Evolutionary conservation across 1,140 invertebrate genomes (phyloP).

Genomic region (Drosophila nigromelanica): DNA sequence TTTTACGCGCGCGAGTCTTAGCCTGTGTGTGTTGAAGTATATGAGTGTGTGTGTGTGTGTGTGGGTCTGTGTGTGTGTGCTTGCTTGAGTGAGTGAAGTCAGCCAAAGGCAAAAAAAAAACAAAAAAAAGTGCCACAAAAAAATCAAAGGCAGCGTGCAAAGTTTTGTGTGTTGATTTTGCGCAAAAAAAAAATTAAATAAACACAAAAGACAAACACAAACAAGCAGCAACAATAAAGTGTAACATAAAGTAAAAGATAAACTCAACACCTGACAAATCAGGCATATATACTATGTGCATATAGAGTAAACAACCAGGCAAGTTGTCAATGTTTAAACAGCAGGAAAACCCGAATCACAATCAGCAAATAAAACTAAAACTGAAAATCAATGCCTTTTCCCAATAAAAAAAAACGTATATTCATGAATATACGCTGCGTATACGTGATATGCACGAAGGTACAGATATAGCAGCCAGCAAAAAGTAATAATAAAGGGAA

Average conservation of each 20-base stretch:
- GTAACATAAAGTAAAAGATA: constrained; percentile 45
- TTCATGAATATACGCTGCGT: constrained; percentile 47
- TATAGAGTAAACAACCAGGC: not conserved
- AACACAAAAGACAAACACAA: constrained; percentile 26
- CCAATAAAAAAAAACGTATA: constrained; percentile 8
- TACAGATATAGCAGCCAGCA: constrained; percentile 14
- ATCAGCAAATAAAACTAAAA: constrained; percentile 18
- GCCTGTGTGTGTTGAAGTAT: constrained; percentile 18
- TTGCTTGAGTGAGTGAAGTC: constrained; percentile 45
- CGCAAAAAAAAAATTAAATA: constrained; percentile 36
- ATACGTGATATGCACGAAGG: constrained; percentile 68
- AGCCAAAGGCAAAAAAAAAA: constrained; percentile 32
- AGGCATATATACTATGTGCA: constrained; percentile 7
- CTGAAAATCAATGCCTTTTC: constrained; percentile 74
- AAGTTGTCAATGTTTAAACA: constrained; percentile 13
- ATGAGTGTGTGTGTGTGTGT: constrained; percentile 15
- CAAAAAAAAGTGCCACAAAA: constrained; percentile 11
- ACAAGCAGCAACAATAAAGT: constrained; percentile 45
- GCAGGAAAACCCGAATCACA: constrained; percentile 5
- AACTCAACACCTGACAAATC: constrained; percentile 41
- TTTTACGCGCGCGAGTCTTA: constrained; percentile 51
- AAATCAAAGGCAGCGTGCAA: constrained; percentile 31
- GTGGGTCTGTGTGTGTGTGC: constrained; percentile 23
- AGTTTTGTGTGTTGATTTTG: constrained; percentile 47
- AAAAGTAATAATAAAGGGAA: constrained; percentile 80